Conservation (phyloP, 2,113 vertebrate genomes). For the Corynorhinus townsendii region DNA sequence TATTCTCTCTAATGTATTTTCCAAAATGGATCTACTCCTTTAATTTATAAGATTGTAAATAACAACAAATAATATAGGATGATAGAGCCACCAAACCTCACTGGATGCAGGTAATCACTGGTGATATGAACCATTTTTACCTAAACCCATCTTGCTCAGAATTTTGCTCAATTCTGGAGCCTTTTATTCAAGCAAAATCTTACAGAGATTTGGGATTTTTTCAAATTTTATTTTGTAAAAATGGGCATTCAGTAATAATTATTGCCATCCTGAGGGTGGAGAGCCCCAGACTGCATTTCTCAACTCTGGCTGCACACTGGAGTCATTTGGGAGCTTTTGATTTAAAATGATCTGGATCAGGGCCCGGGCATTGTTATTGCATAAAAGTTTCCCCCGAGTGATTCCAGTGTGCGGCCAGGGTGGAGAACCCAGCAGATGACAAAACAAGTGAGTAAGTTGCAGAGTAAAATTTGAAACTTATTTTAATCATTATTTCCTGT, state of each 20-base stretch:
- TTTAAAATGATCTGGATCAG: constrained; percentile 28
- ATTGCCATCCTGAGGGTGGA: not conserved
- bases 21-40: not conserved
- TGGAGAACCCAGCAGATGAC: constrained; percentile 15
- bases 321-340: not conserved
- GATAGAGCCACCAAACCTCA: not conserved
- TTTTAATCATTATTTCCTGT: constrained; percentile 26
- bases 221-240: not conserved
- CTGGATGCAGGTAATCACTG: not conserved
- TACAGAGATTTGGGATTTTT: not conserved
- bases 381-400: not conserved
- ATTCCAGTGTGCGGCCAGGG: not conserved
- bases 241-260: not conserved
- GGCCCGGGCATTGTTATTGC: constrained; percentile 13
- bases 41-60: not conserved
- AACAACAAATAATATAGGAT: not conserved
- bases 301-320: not conserved
- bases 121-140: not conserved
- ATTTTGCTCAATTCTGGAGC: not conserved
- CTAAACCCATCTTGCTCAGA: not conserved
- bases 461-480: not conserved
- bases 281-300: not conserved
- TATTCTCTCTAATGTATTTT: not conserved
- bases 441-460: not conserved
- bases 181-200: not conserved